phyloP scores from a whole-genome alignment of 2,797 vertebrate genomes.

The Alcedo atthis region DNA sequence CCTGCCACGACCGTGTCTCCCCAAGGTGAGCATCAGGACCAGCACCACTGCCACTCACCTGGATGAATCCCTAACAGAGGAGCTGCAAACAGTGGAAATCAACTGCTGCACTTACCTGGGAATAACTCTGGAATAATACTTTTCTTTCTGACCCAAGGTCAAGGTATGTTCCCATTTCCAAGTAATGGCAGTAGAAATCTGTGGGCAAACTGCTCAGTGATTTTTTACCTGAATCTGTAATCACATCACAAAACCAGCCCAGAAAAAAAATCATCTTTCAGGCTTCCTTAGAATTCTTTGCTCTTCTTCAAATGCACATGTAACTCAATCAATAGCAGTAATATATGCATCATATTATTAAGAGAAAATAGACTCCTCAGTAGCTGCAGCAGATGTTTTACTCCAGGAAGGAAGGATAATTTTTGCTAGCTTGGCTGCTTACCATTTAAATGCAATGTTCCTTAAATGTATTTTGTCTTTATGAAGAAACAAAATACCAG shows the following conservation, averaged over 20 bases:
- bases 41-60: background rate
- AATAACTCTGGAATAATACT: background rate
- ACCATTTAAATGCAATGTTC: conserved; percentile 23
- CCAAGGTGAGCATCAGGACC: background rate
- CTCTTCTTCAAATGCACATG: conserved; percentile 7
- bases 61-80: background rate
- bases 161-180: background rate
- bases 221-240: background rate
- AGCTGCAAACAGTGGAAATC: background rate
- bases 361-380: background rate
- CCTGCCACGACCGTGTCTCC: background rate
- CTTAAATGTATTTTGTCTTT: conserved; percentile 20
- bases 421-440: conserved; percentile 23
- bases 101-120: background rate
- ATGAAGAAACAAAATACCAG: conserved; percentile 21
- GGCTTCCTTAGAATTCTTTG: background rate
- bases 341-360: conserved; percentile 17
- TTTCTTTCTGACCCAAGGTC: background rate
- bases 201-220: background rate
- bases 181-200: background rate
- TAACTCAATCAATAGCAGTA: conserved; percentile 15
- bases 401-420: background rate
- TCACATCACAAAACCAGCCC: background rate
- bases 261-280: background rate
- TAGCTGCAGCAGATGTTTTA: conserved; percentile 26